Percentiles rank a stretch among this genome's conserved stretches.
These are phyloP conservation scores for Semotilus atromaculatus DNA, from an alignment of 2,797 vertebrate genomes.

Conservation along the genomic window DNA sequence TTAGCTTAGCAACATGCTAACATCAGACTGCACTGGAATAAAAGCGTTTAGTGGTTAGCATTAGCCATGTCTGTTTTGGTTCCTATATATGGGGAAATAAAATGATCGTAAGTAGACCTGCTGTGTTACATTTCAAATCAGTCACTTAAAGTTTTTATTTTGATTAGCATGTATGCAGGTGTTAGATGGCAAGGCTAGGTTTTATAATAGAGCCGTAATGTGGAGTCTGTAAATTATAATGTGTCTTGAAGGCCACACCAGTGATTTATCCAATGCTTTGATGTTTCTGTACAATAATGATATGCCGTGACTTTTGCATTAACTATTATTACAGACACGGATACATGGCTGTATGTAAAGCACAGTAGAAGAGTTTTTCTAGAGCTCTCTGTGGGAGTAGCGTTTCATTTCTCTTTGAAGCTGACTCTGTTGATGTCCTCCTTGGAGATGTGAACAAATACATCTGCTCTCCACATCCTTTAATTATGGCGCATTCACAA, in stretches of 20 bases:
- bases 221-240: constrained; percentile 15
- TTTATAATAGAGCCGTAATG: background rate
- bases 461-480: constrained; percentile 25
- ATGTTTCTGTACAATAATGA: background rate
- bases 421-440: constrained; percentile 22
- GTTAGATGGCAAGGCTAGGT: background rate
- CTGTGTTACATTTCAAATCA: background rate
- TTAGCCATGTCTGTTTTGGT: too few relatives aligned
- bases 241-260: background rate
- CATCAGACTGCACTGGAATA: background rate
- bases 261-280: constrained; percentile 5
- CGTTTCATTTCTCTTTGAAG: constrained; percentile 39
- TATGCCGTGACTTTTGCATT: constrained; percentile 17
- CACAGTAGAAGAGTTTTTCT: constrained; percentile 1
- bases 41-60: background rate
- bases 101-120: background rate
- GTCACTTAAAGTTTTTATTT: background rate
- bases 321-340: constrained; percentile 3
- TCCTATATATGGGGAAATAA: background rate
- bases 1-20: constrained; percentile 10
- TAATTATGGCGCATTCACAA: constrained; percentile 29
- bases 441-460: constrained; percentile 41
- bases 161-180: background rate
- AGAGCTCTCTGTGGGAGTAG: constrained; percentile 20
- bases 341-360: background rate